Conservation (phyloP, 92 coral and sea anemone genomes). For the Porites lobata region DNA sequence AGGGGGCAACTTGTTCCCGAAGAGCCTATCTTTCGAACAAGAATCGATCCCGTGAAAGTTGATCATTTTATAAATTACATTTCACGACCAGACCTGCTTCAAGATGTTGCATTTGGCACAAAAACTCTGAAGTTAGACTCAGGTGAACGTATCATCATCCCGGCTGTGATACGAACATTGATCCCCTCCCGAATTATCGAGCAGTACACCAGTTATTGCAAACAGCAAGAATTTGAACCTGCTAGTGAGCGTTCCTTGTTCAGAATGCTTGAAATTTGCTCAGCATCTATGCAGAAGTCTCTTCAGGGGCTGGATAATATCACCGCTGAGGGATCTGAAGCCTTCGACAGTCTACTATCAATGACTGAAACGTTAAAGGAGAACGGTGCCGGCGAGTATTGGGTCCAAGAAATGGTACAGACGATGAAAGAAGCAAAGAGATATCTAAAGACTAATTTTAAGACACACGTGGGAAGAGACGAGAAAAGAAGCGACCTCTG, state of each 20-base stretch:
- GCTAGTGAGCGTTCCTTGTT: constrained; percentile 39
- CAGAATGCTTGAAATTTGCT: constrained; percentile 52
- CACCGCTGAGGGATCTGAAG: constrained; percentile 57
- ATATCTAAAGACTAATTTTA: constrained; percentile 54
- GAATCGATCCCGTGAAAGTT: constrained; percentile 46
- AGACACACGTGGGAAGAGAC: constrained; percentile 46
- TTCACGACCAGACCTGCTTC: constrained; percentile 55
- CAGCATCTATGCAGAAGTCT: constrained; percentile 31
- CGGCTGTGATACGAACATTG: constrained; percentile 62
- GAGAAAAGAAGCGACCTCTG: constrained; percentile 55
- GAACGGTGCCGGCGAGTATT: constrained; percentile 25
- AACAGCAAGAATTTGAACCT: constrained; percentile 49
- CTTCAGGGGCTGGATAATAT: not conserved
- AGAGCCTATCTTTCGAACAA: constrained; percentile 25
- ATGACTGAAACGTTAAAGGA: constrained; percentile 25
- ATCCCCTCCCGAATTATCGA: constrained; percentile 64
- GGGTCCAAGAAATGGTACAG: constrained; percentile 19
- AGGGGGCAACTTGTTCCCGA: constrained; percentile 53
- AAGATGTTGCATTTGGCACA: constrained; percentile 66
- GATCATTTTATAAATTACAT: constrained; percentile 65
- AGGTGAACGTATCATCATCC: constrained; percentile 66
- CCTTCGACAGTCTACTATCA: constrained; percentile 33
- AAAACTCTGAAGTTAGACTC: constrained; percentile 50
- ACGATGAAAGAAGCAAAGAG: constrained; percentile 39
- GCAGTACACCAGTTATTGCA: constrained; percentile 54